Evolutionary conservation across 2,888 invertebrate species (phyloP).

Genomic region (Latheticus oryzae): DNA sequence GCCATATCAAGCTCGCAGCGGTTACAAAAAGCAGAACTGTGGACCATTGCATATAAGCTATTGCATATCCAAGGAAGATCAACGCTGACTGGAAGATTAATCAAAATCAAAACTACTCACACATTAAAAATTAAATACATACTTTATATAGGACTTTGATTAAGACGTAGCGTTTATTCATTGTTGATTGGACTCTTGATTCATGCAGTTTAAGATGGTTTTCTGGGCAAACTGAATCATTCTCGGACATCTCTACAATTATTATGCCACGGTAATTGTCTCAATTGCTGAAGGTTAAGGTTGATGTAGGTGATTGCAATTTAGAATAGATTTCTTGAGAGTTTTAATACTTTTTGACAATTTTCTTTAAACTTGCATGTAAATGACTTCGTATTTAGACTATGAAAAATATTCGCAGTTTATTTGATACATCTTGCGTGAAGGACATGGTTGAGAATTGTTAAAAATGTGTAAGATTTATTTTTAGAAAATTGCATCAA

Average conservation of each 20-base stretch:
- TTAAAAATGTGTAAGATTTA: no score
- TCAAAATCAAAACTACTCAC: no score
- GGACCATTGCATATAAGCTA: constrained; percentile 52
- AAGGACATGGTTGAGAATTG: no score
- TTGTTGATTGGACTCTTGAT: constrained; percentile 1
- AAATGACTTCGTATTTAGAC: no score
- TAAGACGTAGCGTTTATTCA: constrained; percentile 15
- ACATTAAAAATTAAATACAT: not conserved
- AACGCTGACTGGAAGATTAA: constrained; percentile 49
- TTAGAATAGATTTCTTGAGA: no score
- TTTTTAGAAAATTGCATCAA: no score
- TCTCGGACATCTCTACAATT: constrained; percentile 24
- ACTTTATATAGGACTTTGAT: constrained; percentile 29
- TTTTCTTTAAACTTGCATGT: no score
- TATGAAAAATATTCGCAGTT: no score
- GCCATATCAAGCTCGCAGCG: constrained; percentile 50
- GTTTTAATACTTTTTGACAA: no score
- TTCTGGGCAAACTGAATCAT: constrained; percentile 6
- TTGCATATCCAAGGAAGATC: constrained; percentile 52
- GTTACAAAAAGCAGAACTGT: constrained; percentile 49
- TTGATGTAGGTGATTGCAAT: no score
- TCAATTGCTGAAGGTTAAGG: no score
- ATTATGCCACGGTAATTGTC: constrained; percentile 14
- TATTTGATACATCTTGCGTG: no score
- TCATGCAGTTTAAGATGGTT: not conserved